Percentiles rank a stretch among this genome's conserved stretches.
Evolutionary conservation across 2,797 vertebrate species (phyloP).

Genomic region (Echiichthys vipera): DNA sequence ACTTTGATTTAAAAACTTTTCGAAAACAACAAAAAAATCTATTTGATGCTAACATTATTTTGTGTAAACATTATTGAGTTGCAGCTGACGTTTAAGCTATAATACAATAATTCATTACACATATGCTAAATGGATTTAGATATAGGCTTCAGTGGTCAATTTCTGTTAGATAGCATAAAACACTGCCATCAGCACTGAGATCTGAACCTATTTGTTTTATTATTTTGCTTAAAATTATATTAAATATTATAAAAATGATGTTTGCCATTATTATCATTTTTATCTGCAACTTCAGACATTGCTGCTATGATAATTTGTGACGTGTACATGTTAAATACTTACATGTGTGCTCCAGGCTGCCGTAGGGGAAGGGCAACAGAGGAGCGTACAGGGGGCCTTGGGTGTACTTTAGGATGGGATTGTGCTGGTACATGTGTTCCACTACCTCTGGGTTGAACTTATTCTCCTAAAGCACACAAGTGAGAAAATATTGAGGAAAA

Average conservation of each 20-base stretch:
- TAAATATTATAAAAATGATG: background rate
- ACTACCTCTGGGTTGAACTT: conserved; percentile 90
- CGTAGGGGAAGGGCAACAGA: conserved; percentile 93
- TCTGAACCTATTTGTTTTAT: background rate
- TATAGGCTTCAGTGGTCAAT: background rate
- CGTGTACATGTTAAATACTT: conserved; percentile 68
- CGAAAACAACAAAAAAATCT: no score
- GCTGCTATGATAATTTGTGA: conserved; percentile 8
- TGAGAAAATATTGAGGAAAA: conserved; percentile 4
- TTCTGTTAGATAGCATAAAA: background rate
- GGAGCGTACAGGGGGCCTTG: conserved; percentile 93
- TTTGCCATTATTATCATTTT: conserved; percentile 14
- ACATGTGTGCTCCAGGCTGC: conserved; percentile 90
- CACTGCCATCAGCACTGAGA: background rate
- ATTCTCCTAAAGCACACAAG: conserved; percentile 87
- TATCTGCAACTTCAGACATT: background rate
- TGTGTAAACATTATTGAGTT: background rate
- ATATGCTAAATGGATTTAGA: background rate
- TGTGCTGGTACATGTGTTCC: conserved; percentile 94
- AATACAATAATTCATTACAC: background rate
- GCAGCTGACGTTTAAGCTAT: background rate
- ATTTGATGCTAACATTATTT: background rate
- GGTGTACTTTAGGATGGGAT: conserved; percentile 94
- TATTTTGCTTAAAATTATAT: background rate
- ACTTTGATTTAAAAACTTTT: no score